Base-by-base conservation (phyloP, 2,113 vertebrate genomes). In the Mesoclemmys tuberculata region DNA sequence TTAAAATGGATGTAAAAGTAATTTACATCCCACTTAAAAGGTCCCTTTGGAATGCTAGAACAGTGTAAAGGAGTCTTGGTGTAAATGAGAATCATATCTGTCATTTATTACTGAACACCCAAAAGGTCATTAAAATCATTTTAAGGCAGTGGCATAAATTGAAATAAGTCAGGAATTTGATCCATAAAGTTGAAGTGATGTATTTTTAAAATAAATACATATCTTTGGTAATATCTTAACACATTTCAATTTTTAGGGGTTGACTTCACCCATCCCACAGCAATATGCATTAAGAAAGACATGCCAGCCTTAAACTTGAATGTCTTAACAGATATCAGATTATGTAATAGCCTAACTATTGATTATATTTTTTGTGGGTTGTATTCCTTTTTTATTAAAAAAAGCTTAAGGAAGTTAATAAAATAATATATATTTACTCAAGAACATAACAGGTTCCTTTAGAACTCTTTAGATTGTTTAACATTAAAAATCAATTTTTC, bases 321-420 rank as follows among this genome's bases (percentile, higher is more conserved):
- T 83, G 5, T 85, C 21, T 29, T 82, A 21, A 80, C 48, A 52
- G 49, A n/a, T 78, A 0, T n/a, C 87, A 3, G 26, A 0, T 71
- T 68, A 22, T 85, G 78, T 55, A 48, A 55, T 41, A 79, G 18
- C 27, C 7, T 1, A 9, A 48, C 46, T n/a, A 2, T 27, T 90
- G 52, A 84, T 5, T 82, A 64, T 44, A 35, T 88, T 54, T 94
- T 74, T 80, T 92, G n/a, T 94, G 29, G 61, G n/a, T 13, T 84
- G 1, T 85, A 52, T 78, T 82, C 38, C 2, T 52, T 83, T 80
- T 81, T 93, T 75, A 27, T 46, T 46, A 4, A 77, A 86, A 48
- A 79, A 84, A 61, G 61, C 5, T 54, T 1, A 51, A 3, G 5
- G 24, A 82, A 52, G 85, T 31, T 71, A 68, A 2, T 22, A 18